Evolutionary conservation across 2,888 invertebrate species (phyloP).

Genomic region (Rhaphigaster nebulosa): DNA sequence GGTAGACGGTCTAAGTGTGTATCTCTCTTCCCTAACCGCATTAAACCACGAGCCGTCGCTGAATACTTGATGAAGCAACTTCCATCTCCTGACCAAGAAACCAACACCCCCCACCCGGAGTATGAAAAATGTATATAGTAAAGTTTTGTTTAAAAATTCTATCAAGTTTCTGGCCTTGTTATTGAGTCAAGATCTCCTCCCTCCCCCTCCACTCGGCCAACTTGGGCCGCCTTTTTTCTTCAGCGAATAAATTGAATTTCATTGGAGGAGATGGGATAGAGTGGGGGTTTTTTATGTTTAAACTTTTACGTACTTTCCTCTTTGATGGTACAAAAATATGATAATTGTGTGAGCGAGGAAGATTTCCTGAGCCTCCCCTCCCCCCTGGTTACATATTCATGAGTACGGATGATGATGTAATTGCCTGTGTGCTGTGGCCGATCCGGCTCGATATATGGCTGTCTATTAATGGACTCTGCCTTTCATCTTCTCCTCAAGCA

Average conservation of each 20-base stretch:
- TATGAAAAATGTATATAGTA: conserved; percentile 66
- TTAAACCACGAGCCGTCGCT: conserved; percentile 45
- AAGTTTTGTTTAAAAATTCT: conserved; percentile 66
- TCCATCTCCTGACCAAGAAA: conserved; percentile 52
- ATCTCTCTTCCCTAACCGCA: conserved; percentile 27
- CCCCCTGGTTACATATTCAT: conserved; percentile 57
- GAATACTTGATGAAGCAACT: conserved; percentile 41
- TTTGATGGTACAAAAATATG: conserved; percentile 67
- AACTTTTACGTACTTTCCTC: conserved; percentile 66
- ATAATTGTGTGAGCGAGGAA: conserved; percentile 66
- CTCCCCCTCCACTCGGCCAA: conserved; percentile 34
- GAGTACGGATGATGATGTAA: conserved; percentile 62
- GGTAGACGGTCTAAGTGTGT: neutral
- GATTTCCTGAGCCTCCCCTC: conserved; percentile 58
- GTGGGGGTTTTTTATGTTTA: conserved; percentile 62
- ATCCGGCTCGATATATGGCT: neutral
- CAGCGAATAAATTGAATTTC: conserved; percentile 65
- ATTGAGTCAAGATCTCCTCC: conserved; percentile 63
- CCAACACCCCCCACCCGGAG: conserved; percentile 54
- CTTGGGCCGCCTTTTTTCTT: conserved; percentile 58
- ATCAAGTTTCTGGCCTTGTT: conserved; percentile 65
- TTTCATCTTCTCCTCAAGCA: conserved; percentile 22
- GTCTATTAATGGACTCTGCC: neutral
- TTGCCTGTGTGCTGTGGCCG: conserved; percentile 57
- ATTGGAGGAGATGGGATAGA: conserved; percentile 62